Evolutionary conservation across 2,888 invertebrate genomes (phyloP), one percentile per base, ranked within the genome.

Genomic region (Drosophila hamatofila): DNA sequence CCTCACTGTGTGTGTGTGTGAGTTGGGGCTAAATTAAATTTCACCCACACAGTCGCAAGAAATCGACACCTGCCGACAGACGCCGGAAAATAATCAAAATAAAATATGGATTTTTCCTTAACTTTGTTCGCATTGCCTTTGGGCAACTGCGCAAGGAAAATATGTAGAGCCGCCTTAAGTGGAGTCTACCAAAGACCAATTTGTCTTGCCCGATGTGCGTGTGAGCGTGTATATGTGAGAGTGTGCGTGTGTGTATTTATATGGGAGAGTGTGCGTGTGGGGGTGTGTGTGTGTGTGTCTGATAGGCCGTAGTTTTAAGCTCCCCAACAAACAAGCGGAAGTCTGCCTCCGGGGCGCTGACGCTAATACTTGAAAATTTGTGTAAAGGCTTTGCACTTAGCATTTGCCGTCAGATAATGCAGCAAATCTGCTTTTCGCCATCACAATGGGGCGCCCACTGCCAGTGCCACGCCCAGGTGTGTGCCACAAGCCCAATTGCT

Each of bases 41-140:
- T 88, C 54, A 63, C 58, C 71, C 67, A 68, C 68, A 77, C 51
- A 42, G 23, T 25, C 55, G 27, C 21, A 39, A 54, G 84, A 76
- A 85, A 84, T 84, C 81, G 88, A 88, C 84, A 84, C 84, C 84
- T 84, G 88, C 81, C 86, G 74, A 55, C 72, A 71, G 65, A 60
- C 77, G 79, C 78, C 88, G 88, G 84, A 86, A 84, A 83, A 88
- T 88, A 84, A 84, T 84, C 88, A 84, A 84, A 84, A 88, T 88
- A 84, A 84, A 84, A 84, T 84, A 84, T 84, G 88, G 83, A 84
- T 84, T 84, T 84, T 82, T 74, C 70, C 80, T 78, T 80, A 46
- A 59, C 70, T 75, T 79, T 75, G 75, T 68, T 64, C 62, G 48
- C 60, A 52, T 37, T 52, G 62, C 62, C 56, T 27, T 41, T 25